Evolutionary conservation across 2,888 invertebrate genomes (phyloP).

Genomic region (Machimus atricapillus): DNA sequence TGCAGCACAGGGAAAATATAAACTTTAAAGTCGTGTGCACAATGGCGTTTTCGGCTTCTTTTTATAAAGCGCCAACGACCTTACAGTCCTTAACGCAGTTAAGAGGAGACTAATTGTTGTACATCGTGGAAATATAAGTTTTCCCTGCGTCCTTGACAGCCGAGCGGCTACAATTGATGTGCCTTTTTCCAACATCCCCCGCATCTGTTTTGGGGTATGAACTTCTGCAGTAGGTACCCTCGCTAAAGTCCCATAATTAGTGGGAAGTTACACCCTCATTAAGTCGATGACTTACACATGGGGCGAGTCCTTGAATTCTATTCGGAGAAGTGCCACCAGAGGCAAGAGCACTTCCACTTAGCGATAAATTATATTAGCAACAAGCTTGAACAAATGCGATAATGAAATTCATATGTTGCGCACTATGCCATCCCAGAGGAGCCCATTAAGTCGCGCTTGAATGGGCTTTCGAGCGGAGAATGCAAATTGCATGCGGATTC

Average conservation of each 20-base stretch:
- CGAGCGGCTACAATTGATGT: background rate
- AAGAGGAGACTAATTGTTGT: background rate
- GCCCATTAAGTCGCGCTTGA: background rate
- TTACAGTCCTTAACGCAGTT: background rate
- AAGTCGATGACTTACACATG: conserved; percentile 1
- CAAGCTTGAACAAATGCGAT: background rate
- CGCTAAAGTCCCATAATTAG: background rate
- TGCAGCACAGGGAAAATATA: background rate
- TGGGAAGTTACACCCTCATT: conserved; percentile 6
- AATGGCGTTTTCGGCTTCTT: background rate
- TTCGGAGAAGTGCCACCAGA: background rate
- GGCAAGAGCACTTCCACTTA: background rate
- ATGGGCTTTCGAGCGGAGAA: background rate
- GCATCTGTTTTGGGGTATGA: background rate
- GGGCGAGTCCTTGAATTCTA: background rate
- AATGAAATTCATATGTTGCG: background rate
- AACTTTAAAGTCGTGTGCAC: background rate
- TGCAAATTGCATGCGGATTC: background rate
- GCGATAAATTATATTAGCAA: background rate
- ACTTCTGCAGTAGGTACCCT: background rate
- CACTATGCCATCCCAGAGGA: background rate
- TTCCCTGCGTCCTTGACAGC: background rate
- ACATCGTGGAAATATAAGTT: background rate
- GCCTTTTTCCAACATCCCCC: background rate
- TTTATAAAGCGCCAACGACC: background rate